Conservation (phyloP, 2,113 vertebrate genomes). For the Cisticola juncidis region DNA sequence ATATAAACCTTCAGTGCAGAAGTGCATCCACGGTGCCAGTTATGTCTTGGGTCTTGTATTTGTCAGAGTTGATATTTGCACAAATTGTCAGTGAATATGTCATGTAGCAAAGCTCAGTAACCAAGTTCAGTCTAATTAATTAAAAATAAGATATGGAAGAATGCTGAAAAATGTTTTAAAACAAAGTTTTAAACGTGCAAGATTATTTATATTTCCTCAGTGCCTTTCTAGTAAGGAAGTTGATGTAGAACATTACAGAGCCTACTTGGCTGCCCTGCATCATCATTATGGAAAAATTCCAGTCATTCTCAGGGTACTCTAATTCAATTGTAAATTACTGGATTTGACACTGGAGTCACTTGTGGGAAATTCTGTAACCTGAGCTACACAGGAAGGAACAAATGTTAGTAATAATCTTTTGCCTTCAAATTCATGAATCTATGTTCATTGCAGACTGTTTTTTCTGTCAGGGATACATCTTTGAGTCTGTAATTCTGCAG, state of each 20-base stretch:
- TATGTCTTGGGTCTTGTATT: neutral
- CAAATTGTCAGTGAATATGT: neutral
- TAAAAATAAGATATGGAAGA: neutral
- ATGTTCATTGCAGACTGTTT: neutral
- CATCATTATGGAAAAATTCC: neutral
- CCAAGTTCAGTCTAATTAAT: neutral
- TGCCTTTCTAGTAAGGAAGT: neutral
- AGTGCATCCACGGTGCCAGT: neutral
- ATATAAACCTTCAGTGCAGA: neutral
- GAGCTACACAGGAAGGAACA: constrained; percentile 1
- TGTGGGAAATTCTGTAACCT: constrained; percentile 30
- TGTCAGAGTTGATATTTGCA: neutral
- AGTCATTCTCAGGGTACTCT: neutral
- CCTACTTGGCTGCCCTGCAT: neutral
- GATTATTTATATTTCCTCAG: neutral
- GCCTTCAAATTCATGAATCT: neutral
- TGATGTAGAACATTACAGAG: neutral
- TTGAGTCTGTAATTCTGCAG: neutral
- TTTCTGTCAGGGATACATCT: neutral
- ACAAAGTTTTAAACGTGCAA: neutral
- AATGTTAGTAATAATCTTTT: neutral
- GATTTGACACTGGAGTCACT: constrained; percentile 25
- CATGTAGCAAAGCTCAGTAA: neutral
- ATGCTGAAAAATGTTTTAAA: neutral
- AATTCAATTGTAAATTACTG: constrained; percentile 16